Evolutionary conservation across 2,888 invertebrate species (phyloP), one percentile per base, ranked within the genome.

Genomic region (Ectobius pallidus): DNA sequence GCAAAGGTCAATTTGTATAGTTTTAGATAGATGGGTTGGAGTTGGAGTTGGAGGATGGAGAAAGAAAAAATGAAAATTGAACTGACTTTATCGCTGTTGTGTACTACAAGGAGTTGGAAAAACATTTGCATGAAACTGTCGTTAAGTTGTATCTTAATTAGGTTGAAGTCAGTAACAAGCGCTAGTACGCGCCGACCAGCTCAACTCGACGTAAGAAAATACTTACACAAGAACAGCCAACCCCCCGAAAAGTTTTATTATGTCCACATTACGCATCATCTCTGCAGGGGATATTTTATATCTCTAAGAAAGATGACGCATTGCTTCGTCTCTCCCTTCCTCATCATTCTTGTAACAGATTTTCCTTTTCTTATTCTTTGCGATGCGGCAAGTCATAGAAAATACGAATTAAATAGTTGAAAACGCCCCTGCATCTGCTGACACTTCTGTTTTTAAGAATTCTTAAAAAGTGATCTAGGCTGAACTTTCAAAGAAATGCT

Each of bases 321-420:
- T n/a, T 62, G 34, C 62, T 18, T 39, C 39, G n/a, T 34, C 42
- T 63, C 20, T 39, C 6, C 11, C 39, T 63, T 22, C 16, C 32
- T 20, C 16, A 7, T 58, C 30, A 49, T 58, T 58, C 1, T 30
- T 58, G 81, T 83, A 86, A 0, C 90, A 97, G 97, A 96, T 97
- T 85, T 91, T n/a, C n/a, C n/a, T n/a, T n/a, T n/a, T n/a, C n/a
- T n/a, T n/a, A n/a, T n/a, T n/a, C n/a, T n/a, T n/a, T n/a, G n/a
- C n/a, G n/a, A n/a, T n/a, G n/a, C n/a, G n/a, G n/a, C n/a, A n/a
- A n/a, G n/a, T n/a, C n/a, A n/a, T n/a, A n/a, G n/a, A n/a, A n/a
- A n/a, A n/a, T n/a, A n/a, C n/a, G n/a, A n/a, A n/a, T n/a, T n/a
- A n/a, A n/a, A n/a, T n/a, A n/a, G n/a, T n/a, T n/a, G n/a, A n/a